Conservation (phyloP, 1,140 invertebrate genomes). For the Paraescarpia echinospica region DNA sequence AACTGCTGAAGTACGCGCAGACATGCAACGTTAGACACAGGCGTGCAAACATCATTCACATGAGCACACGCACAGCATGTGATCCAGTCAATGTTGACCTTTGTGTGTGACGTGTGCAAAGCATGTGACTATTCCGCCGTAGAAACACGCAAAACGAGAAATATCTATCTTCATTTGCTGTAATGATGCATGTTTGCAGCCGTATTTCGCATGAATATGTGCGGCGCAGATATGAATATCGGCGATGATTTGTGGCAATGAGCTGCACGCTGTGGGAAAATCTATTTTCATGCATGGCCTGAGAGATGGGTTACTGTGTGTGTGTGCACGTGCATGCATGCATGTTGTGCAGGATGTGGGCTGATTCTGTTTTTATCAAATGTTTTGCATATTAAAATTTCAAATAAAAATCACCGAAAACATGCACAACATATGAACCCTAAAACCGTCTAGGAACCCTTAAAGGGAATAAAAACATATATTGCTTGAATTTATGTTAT, state of each 20-base stretch:
- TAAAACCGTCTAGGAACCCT: too few relatives aligned
- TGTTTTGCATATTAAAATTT: background rate
- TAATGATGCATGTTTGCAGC: background rate
- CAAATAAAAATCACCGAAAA: background rate
- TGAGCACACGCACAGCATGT: background rate
- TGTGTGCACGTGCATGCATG: background rate
- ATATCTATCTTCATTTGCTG: background rate
- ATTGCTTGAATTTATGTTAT: too few relatives aligned
- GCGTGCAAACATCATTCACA: background rate
- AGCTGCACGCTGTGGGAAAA: background rate
- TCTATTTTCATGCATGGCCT: background rate
- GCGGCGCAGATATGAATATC: background rate
- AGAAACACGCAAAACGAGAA: background rate
- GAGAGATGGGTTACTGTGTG: background rate
- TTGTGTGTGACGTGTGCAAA: background rate
- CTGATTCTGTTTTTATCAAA: background rate
- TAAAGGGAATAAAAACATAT: too few relatives aligned
- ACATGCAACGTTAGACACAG: background rate
- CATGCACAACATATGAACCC: too few relatives aligned
- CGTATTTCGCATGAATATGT: background rate
- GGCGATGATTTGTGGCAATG: background rate
- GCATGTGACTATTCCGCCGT: background rate
- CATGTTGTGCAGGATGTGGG: too few relatives aligned
- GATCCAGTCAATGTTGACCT: background rate
- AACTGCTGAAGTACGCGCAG: background rate